These are phyloP conservation scores for Theonella swinhoei DNA, from an alignment of 37 sponge, comb jelly and placozoan genomes.

Conservation along the genomic window DNA sequence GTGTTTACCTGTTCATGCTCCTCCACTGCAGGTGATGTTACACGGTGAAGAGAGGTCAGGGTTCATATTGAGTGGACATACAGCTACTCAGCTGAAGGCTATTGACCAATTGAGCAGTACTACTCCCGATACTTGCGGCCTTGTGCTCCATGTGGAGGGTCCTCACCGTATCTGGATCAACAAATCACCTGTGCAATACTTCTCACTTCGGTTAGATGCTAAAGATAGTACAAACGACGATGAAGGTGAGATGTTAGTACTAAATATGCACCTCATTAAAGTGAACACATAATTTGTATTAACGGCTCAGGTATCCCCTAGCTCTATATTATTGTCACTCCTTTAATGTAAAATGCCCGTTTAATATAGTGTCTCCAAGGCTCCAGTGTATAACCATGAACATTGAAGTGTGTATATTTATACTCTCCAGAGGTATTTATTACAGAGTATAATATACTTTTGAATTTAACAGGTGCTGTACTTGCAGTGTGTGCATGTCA, in stretches of 20 bases:
- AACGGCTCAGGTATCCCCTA: no score
- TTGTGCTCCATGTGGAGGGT: constrained; percentile 78
- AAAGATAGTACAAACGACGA: not conserved
- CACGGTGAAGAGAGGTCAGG: not conserved
- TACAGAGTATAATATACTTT: no score
- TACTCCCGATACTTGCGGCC: not conserved
- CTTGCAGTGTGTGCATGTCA: constrained; percentile 66
- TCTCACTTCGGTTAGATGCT: constrained; percentile 35
- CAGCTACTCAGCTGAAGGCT: constrained; percentile 11
- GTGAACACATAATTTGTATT: no score
- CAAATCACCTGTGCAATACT: constrained; percentile 64
- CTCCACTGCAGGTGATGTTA: no score
- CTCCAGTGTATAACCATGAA: no score
- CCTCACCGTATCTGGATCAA: constrained; percentile 86
- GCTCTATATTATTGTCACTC: no score
- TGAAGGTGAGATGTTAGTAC: constrained; percentile 5
- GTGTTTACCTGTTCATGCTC: not conserved
- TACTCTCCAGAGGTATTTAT: no score
- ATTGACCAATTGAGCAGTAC: constrained; percentile 17
- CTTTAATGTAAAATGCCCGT: no score
- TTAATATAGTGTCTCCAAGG: no score
- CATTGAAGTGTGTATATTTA: no score
- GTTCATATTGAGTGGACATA: constrained; percentile 20
- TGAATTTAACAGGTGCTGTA: constrained; percentile 46
- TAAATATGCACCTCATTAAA: no score